Base-by-base conservation (phyloP, 2,113 vertebrate species). In the Oreochromis spilurus region DNA sequence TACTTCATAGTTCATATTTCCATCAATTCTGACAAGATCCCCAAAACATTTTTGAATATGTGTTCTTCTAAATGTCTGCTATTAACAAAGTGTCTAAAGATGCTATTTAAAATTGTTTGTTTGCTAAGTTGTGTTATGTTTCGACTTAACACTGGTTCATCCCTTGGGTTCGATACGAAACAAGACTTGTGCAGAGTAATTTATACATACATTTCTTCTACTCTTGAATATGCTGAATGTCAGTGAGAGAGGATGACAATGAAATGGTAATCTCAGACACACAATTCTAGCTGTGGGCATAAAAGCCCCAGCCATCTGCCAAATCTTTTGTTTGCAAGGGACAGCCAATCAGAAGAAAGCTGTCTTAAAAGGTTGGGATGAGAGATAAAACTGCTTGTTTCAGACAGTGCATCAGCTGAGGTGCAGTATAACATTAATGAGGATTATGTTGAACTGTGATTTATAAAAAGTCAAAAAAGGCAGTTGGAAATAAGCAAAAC, bases 31-130 rank as follows among this genome's bases (percentile, higher is more conserved):
- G 38, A 70, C 65, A 70, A 70, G 38, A 70, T 43, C 38, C n/a
- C 38, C 12, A 24, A 43, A 70, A 43, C 2, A 43, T 40, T 67
- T 57, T 38, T 67, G 3, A 67, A 2, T 38, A 65, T 67, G 62
- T 0, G 2, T 67, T 38, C 62, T 38, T 21, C 11, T 67, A 21
- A 67, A 67, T 67, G 62, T 38, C 11, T 0, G 34, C 62, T 67
- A 67, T 67, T 67, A 38, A 21, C 36, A 40, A 67, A 21, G 36
- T 40, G 19, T 40, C 36, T 40, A 3, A 40, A 24, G 62, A 67
- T 40, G n/a, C n/a, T 14, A 67, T 67, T 67, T 67, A 40, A 67
- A 67, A 40, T 40, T 67, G 11, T 40, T 67, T 40, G 11, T 67
- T 67, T 67, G 62, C 62, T 5, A 45, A 26, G 24, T 29, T 75